Percentiles rank a stretch among this genome's conserved stretches.
Conservation (phyloP, 2,797 vertebrate genomes). For the Tangara arthus region DNA sequence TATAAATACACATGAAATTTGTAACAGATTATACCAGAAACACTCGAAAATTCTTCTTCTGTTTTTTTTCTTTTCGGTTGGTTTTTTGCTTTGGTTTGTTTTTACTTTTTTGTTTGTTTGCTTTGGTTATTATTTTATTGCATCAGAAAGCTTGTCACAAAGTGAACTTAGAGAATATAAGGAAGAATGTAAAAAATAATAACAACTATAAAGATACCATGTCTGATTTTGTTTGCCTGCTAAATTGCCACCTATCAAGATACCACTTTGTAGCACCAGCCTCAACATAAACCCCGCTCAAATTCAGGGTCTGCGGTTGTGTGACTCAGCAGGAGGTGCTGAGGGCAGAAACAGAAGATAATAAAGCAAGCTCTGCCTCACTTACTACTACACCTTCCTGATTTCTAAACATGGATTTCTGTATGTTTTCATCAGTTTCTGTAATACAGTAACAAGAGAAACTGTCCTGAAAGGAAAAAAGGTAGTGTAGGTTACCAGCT, state of each 20-base stretch:
- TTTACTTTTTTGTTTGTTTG: neutral
- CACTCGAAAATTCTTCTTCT: neutral
- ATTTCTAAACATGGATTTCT: neutral
- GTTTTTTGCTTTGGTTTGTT: neutral
- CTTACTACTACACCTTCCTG: neutral
- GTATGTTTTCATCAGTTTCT: neutral
- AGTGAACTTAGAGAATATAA: neutral
- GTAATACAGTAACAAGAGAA: neutral
- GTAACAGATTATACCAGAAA: neutral
- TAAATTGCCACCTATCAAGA: neutral
- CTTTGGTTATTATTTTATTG: neutral
- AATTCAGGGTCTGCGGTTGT: neutral
- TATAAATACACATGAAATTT: neutral
- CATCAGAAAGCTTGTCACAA: neutral
- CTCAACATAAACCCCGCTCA: neutral
- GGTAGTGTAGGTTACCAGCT: fast-evolving
- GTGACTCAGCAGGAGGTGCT: neutral
- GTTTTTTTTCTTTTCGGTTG: neutral
- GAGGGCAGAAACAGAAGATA: neutral
- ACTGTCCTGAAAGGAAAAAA: neutral
- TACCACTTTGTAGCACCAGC: neutral
- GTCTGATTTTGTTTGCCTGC: neutral
- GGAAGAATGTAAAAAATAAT: neutral
- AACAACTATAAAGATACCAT: neutral
- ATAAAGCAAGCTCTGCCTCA: neutral